Percentiles rank a stretch among this genome's conserved stretches.
Conservation (phyloP, 2,113 vertebrate species). For the Leucopternis melanops region DNA sequence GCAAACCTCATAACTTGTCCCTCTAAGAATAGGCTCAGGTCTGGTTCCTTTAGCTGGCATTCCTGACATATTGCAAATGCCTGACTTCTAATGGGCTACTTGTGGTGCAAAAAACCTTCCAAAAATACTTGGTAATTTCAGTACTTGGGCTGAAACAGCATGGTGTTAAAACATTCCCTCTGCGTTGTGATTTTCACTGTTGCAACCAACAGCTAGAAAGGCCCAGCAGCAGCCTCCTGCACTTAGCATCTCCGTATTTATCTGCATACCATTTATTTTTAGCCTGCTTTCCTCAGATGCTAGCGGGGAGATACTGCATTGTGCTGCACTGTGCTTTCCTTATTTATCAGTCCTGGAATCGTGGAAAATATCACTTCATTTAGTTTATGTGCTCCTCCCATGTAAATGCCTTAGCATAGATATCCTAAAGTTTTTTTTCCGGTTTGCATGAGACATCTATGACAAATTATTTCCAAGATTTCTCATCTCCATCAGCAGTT, state of each 20-base stretch:
- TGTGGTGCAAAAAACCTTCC: neutral
- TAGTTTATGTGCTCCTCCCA: neutral
- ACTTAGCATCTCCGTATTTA: slow-evolving; percentile 6
- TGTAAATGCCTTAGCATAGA: neutral
- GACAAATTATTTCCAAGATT: neutral
- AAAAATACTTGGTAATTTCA: neutral
- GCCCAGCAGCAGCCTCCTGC: neutral
- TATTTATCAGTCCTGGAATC: neutral
- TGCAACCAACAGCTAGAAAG: neutral
- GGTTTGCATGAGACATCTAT: neutral
- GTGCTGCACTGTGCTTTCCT: neutral
- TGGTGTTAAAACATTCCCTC: neutral
- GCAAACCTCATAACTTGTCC: neutral
- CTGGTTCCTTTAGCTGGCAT: neutral
- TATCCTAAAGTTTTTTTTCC: neutral
- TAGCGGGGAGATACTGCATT: neutral
- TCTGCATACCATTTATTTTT: slow-evolving; percentile 6
- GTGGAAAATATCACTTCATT: neutral
- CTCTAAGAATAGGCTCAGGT: neutral
- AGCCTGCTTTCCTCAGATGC: neutral
- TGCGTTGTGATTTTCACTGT: neutral
- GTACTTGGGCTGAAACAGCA: neutral
- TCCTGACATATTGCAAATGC: neutral
- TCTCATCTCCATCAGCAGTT: neutral
- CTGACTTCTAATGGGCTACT: neutral